Base-by-base conservation (phyloP, 2,797 vertebrate genomes). In the Heterohyrax brucei region DNA sequence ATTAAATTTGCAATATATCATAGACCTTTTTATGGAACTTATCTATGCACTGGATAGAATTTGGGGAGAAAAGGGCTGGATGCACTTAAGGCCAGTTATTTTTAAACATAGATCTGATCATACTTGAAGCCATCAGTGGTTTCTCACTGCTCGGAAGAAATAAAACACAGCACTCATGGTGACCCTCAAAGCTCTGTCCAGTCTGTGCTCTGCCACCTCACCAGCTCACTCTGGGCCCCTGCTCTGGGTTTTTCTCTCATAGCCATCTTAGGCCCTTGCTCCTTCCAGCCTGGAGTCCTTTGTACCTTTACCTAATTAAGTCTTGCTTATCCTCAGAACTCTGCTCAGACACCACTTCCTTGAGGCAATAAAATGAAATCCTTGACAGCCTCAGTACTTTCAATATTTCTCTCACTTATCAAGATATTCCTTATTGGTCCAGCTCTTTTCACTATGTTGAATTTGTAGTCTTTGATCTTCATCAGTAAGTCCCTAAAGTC, bases 21-120 rank as follows among this genome's bases (percentile, higher is more conserved):
- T 50, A 28, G n/a, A 39, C 39, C 68, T 87, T 78, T 81, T 39
- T 48, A 13, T 68, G 56, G 76, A 62, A 81, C 50, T 53, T 22
- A 53, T 70, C 62, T 64, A 24, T 66, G 16, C 44, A 39, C 39
- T 53, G 48, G 64, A 73, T 21, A 12, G 68, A 94, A 56, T 96
- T 53, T 22, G n/a, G 61, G 48, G 26, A 80, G 50, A 78, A 77
- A 46, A 89, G 10, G 3, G 19, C n/a, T 46, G 53, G n/a, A 91
- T 83, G 53, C 22, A 24, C 16, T 91, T 81, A 91, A 86, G 76
- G 50, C 77, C 3, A 28, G 21, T 83, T 72, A 73, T 33, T 94
- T 89, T 70, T 78, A 95, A 61, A 61, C 89, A 21, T n/a, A 68
- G 22, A 79, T 44, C 84, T 68, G 75, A 46, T 87, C 28, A n/a